Conservation (phyloP, 2,797 vertebrate species). For the Xenentodon cancila region DNA sequence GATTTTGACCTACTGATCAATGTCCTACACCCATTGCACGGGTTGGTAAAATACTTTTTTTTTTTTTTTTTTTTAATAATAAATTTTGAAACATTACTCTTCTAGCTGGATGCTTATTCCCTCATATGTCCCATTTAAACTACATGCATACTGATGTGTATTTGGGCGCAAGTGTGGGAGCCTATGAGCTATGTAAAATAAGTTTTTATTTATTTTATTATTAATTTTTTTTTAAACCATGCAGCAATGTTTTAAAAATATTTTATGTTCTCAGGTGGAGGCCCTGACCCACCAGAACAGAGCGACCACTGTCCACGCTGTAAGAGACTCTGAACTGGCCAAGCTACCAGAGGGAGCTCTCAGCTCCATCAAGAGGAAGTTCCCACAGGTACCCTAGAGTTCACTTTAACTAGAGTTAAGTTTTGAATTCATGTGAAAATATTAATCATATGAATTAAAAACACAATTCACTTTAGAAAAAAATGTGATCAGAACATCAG, state of each 20-base stretch:
- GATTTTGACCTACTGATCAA: no score
- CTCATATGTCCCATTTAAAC: no score
- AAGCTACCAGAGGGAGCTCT: slow-evolving; percentile 94
- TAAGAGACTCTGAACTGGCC: slow-evolving; percentile 95
- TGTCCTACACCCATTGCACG: no score
- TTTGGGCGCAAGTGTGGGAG: no score
- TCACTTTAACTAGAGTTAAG: not conserved
- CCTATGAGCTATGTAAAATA: not conserved
- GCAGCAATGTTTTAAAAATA: not conserved
- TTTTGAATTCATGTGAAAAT: not conserved
- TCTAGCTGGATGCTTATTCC: no score
- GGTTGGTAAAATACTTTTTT: no score
- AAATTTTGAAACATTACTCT: no score
- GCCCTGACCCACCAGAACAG: slow-evolving; percentile 91
- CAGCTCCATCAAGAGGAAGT: slow-evolving; percentile 93
- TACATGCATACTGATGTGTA: no score
- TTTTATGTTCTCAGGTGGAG: slow-evolving; percentile 85
- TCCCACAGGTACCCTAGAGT: slow-evolving; percentile 85
- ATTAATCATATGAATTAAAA: no score
- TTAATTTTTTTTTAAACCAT: not conserved
- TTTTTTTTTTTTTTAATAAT: no score
- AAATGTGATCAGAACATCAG: no score
- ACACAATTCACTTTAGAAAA: no score
- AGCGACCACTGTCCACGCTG: slow-evolving; percentile 94
- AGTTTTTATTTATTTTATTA: not conserved